Evolutionary conservation across 2,888 invertebrate genomes (phyloP).

Genomic region (Cylloceria caligata): DNA sequence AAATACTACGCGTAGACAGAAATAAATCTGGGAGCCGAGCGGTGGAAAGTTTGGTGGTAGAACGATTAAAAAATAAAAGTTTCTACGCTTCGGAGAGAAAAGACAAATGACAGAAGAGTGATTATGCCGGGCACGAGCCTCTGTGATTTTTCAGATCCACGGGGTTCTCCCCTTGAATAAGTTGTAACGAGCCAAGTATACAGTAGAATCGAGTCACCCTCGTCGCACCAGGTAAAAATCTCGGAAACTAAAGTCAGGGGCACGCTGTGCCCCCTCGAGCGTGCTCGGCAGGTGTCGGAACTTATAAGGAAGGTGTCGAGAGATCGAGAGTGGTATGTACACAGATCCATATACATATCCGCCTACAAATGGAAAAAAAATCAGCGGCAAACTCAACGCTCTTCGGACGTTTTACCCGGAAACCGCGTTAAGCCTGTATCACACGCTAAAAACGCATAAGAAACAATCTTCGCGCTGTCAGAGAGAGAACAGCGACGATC

Average conservation of each 20-base stretch:
- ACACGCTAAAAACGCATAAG: too few species aligned
- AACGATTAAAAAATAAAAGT: too few species aligned
- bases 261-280: constrained; percentile 54
- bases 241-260: constrained; percentile 57
- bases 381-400: neutral
- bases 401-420: neutral
- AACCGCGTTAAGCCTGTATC: neutral
- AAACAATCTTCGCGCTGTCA: neutral
- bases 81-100: too few species aligned
- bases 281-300: constrained; percentile 65
- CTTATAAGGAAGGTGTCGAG: constrained; percentile 60
- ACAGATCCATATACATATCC: neutral
- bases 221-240: constrained; percentile 42
- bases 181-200: neutral
- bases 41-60: too few species aligned
- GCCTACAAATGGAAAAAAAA: neutral
- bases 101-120: neutral
- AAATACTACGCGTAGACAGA: too few species aligned
- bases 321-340: constrained; percentile 33
- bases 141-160: neutral
- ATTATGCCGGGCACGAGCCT: neutral
- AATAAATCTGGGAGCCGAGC: too few species aligned
- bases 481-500: neutral
- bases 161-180: neutral
- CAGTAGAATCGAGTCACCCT: neutral